Evolutionary conservation across 2,888 invertebrate species (phyloP).

Genomic region (Cerastis rubricosa): DNA sequence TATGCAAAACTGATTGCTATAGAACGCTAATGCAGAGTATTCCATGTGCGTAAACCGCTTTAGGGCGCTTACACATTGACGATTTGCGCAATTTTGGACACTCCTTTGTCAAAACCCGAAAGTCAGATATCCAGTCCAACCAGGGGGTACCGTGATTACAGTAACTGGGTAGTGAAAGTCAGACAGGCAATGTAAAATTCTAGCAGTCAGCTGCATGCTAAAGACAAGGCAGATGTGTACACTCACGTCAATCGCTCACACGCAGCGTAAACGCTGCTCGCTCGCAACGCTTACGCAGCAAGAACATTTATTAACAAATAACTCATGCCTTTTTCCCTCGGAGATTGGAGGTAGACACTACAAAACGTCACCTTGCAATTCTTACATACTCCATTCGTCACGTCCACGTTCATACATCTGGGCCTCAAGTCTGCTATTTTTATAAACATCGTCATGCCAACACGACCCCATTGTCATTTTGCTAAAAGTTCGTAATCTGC

Average conservation of each 20-base stretch:
- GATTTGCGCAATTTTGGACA: neutral
- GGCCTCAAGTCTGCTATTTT: too few relatives aligned
- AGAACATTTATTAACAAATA: too few relatives aligned
- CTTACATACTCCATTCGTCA: too few relatives aligned
- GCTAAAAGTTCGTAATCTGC: too few relatives aligned
- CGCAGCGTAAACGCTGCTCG: neutral
- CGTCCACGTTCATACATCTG: too few relatives aligned
- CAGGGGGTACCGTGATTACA: neutral
- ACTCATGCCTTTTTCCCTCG: too few relatives aligned
- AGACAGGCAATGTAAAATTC: neutral
- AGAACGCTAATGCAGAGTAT: conserved; percentile 7
- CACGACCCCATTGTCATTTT: too few relatives aligned
- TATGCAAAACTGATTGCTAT: conserved; percentile 25
- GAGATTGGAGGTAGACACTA: too few relatives aligned
- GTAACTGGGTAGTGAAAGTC: neutral
- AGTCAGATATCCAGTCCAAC: neutral
- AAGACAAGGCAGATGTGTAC: neutral
- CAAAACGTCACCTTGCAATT: too few relatives aligned
- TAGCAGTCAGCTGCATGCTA: neutral
- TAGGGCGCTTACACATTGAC: neutral
- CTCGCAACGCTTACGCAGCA: neutral
- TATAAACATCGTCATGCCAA: too few relatives aligned
- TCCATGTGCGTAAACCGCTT: conserved; percentile 24
- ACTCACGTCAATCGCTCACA: neutral
- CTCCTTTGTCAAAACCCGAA: neutral